Evolutionary conservation across 2,797 vertebrate species (phyloP).

Genomic region (Sylvia borin): DNA sequence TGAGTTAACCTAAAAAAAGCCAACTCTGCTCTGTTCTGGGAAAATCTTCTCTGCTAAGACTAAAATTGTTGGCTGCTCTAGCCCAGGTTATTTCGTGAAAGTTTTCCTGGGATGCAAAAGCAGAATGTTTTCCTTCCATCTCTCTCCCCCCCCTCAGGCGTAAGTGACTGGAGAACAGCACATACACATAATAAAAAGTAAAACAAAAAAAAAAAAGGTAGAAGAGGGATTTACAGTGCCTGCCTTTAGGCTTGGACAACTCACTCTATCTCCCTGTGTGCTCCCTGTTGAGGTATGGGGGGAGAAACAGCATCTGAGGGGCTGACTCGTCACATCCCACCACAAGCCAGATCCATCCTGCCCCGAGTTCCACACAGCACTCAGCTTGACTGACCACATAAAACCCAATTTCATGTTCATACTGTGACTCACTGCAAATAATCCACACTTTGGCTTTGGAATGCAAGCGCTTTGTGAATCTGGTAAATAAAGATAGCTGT

Average conservation of each 20-base stretch:
- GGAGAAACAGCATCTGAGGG: not conserved
- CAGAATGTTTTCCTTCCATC: not conserved
- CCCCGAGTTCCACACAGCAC: fast-evolving
- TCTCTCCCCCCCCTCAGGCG: not conserved
- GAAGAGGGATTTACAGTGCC: not conserved
- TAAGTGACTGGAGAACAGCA: not conserved
- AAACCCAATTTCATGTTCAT: not conserved
- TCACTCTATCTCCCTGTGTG: fast-evolving
- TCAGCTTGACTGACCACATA: not conserved
- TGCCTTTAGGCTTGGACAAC: not conserved
- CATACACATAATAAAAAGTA: not conserved
- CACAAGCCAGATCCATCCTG: not conserved
- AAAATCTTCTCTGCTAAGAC: not conserved
- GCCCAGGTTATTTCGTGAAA: not conserved
- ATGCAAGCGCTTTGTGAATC: not conserved
- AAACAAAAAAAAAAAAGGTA: not conserved
- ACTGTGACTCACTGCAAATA: not conserved
- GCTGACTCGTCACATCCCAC: not conserved
- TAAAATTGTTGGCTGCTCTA: not conserved
- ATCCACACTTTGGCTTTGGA: not conserved
- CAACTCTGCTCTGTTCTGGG: not conserved
- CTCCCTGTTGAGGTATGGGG: no score
- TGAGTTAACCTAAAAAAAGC: not conserved
- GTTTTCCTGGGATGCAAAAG: not conserved
- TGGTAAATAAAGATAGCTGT: not conserved